Evolutionary conservation across 2,113 vertebrate species (phyloP), one percentile per base, ranked within the genome.

Genomic region (Tragelaphus buxtoni): DNA sequence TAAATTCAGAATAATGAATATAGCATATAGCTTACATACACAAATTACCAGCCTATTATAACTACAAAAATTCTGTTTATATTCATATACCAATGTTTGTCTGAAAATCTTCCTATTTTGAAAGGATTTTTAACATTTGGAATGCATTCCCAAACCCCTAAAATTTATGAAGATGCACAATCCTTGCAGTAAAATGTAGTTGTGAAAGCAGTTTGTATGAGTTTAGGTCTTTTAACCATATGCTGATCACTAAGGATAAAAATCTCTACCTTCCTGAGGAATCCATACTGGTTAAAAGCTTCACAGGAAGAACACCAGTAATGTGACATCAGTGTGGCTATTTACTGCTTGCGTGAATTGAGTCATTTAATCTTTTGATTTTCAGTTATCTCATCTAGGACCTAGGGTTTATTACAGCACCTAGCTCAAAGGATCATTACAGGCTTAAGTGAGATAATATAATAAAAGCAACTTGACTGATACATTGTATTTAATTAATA

Each of bases 221-320:
- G 56, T 87, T 94, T 93, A 98, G 72, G 91, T 95, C 94, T 32
- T 74, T 97, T 81, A 42, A 60, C 16, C 94, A 95, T 77, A 88
- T 49, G 86, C 39, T 92, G 84, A 80, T 94, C 90, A 92, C 94
- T 97, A 97, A 90, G 97, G 88, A 96, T 45, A 65, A 95, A 90
- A 97, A 90, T 77, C 77, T 58, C 16, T 86, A 87, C 93, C 58
- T 87, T 58, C 63, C 35, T 13, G 14, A 79, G 39, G 17, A 81
- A 32, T n/a, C 17, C 18, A 60, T 51, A 35, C 17, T 80, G 9
- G 14, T 12, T 47, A 69, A 18, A 55, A 81, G n/a, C 17, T 84
- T 24, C 24, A 26, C 14, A 17, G 17, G 4, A 42, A 49, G 47
- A 42, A 45, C 2, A 26, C 6, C 26, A 12, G 32, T 12, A 24